Evolutionary conservation across 2,888 invertebrate species (phyloP), one percentile per base, ranked within the genome.

Genomic region (Calameuta pallipes): DNA sequence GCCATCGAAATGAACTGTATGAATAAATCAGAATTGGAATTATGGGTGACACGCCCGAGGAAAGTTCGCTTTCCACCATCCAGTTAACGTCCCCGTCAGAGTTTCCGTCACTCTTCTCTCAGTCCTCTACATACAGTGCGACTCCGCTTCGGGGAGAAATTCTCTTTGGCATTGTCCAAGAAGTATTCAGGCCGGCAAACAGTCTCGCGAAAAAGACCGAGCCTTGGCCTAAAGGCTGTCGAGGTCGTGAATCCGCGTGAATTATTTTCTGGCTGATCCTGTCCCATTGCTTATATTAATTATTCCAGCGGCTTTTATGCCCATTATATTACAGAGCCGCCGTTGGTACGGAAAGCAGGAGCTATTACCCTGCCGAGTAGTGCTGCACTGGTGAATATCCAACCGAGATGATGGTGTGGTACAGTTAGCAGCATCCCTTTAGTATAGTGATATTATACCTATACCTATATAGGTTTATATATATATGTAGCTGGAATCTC

Each of bases 231-330:
- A 56, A 23, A 23, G 23, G 9, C 56, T 56, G 56, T 56, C 56
- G 56, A 56, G 56, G 9, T 56, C 56, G 56, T 56, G 56, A 56
- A 56, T 34, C 31, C 33, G 33, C 41, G 74, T 78, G 75, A 82
- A 82, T 84, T 82, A 84, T 83, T 83, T 82, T 78, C 69, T 37
- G 56, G 69, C 73, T 75, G 76, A 81, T 79, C 75, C 80, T 76
- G 69, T 79, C 79, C 78, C 80, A 80, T 83, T 82, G 80, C 75
- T 80, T 41, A 33, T 79, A 81, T 84, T 81, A 85, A 82, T 83
- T 83, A 80, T 83, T 81, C 75, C 71, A 23, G n/a, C 78, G 83
- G 83, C 83, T 84, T 86, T 82, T 82, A 84, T 82, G 84, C 41
- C 69, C 75, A 79, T 83, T 81, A 81, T 80, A 85, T 85, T 85